Base-by-base conservation (phyloP, 2,113 vertebrate genomes). In the Maccullochella peelii region DNA sequence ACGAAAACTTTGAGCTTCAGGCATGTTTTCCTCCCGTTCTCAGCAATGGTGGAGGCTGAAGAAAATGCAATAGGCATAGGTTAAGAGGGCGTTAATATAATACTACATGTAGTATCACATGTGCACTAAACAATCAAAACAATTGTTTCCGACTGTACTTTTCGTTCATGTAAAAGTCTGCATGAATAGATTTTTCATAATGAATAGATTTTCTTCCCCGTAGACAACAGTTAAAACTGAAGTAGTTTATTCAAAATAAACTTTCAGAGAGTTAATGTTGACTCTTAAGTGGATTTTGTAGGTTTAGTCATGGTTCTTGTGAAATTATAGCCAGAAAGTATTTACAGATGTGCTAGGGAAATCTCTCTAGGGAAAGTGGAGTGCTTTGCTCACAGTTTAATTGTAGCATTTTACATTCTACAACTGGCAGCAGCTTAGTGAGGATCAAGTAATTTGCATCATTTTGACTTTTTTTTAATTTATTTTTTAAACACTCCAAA, bases 1-100 rank as follows among this genome's bases (percentile, higher is more conserved):
- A 99, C 98, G 89, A 97, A 99, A 91, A 99, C 98, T 95, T 97
- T 99, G 87, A 99, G 97, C 95, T 99, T 99, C 95, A 99, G 95
- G 93, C 98, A 99, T 83, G 97, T 97, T 93, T 96, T 97, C 88
- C 95, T 98, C 93, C 98, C 98, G 5, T 97, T 98, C 92, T 98
- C 97, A 66, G 97, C 97, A 58, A 99, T 97, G 0, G 97, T 98
- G 92, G 98, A 99, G 77, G 98, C 98, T 99, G 94, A 16, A 90
- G 92, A 91, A 79, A 87, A 69, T 0, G 4, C 71, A 87, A 87
- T 2, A 89, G 47, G 77, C 12, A 93, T 72, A 86, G 87, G 90
- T 93, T 93, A 83, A 80, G 4, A 75, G 7, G 25, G 49, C 20
- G 57, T 70, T 80, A 62, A 61, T 61, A 50, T 50, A 73, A 75